Conservation (phyloP, 2,797 vertebrate species). For the Lacerta viridis region DNA sequence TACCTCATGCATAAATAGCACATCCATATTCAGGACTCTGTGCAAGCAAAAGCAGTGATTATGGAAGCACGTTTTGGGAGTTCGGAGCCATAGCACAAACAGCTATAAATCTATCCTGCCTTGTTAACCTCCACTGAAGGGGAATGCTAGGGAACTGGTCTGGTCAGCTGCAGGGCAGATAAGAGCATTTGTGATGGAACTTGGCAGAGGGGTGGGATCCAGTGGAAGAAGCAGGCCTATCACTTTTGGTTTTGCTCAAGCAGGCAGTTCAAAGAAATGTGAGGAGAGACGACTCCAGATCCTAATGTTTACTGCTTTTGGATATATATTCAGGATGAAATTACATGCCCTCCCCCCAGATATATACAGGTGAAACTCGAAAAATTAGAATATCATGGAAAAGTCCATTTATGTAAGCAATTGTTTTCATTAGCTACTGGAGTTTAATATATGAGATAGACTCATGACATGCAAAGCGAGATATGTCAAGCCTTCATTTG, state of each 20-base stretch:
- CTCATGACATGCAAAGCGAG: no score
- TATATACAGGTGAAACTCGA: no score
- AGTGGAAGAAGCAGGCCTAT: neutral
- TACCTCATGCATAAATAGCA: neutral
- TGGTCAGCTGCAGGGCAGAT: neutral
- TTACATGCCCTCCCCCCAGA: no score
- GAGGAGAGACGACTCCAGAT: neutral
- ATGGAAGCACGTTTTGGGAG: neutral
- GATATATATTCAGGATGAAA: neutral
- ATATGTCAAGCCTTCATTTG: no score
- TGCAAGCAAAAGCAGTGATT: neutral
- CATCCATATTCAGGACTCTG: neutral
- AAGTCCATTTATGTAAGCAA: no score
- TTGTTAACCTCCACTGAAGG: neutral
- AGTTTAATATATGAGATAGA: no score
- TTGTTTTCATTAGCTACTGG: no score
- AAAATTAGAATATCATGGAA: no score
- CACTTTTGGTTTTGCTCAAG: neutral
- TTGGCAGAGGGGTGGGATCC: neutral
- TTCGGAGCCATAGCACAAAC: rapidly evolving
- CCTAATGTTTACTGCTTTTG: neutral
- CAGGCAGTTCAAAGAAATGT: neutral
- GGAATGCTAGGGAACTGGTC: neutral
- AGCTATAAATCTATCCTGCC: neutral
- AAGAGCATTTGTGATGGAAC: no score